Percentiles rank a stretch among this genome's conserved stretches.
phyloP scores from a whole-genome alignment of 2,113 vertebrate species.

The Clinocottus analis region DNA sequence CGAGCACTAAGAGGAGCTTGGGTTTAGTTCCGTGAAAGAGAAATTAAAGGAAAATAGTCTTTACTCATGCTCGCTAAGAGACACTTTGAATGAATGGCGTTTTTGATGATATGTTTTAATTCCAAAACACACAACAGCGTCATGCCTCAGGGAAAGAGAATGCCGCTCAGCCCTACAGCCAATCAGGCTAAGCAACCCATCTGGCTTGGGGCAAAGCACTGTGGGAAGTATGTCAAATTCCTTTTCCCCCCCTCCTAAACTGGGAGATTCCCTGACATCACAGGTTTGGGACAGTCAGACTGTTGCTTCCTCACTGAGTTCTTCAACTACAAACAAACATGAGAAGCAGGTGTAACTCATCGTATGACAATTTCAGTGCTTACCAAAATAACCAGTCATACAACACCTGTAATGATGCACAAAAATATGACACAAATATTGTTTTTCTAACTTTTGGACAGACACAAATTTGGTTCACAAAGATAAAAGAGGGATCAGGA shows the following conservation, averaged over 20 bases:
- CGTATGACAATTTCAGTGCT: neutral
- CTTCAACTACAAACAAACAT: conserved; percentile 9
- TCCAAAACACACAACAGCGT: conserved; percentile 34
- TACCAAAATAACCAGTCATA: neutral
- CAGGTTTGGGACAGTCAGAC: conserved; percentile 7
- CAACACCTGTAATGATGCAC: neutral
- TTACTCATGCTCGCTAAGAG: conserved; percentile 16
- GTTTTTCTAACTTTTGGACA: neutral
- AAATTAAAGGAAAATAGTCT: neutral
- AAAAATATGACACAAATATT: neutral
- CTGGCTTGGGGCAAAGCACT: conserved; percentile 72
- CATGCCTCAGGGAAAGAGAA: conserved; percentile 44
- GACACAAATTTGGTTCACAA: neutral
- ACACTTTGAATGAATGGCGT: neutral
- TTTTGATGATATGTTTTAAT: conserved; percentile 29
- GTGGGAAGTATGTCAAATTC: conserved; percentile 84
- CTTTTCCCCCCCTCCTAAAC: conserved; percentile 46
- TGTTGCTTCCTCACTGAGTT: neutral
- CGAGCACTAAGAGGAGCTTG: conserved; percentile 3
- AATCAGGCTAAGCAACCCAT: conserved; percentile 74
- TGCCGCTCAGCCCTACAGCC: conserved; percentile 58
- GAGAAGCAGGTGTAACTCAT: conserved; percentile 2
- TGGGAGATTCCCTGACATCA: conserved; percentile 50
- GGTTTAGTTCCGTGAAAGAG: conserved; percentile 35
- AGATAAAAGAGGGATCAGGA: neutral